A percentile compares a stretch with the other conserved stretches of the same genome.
Evolutionary conservation across 2,113 vertebrate species (phyloP).

Genomic region (Carassius auratus): DNA sequence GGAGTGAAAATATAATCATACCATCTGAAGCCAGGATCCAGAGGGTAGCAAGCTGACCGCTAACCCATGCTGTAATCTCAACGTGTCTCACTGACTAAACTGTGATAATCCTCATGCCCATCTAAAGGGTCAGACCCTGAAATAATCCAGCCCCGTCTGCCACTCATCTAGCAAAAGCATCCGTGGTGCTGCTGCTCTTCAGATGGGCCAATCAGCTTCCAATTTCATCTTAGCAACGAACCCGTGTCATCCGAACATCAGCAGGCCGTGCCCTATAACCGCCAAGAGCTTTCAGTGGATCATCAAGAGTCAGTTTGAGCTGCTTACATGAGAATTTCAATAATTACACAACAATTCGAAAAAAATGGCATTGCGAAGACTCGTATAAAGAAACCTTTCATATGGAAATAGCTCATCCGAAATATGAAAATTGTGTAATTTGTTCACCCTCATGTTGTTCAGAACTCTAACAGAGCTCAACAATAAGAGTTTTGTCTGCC

Average conservation of each 20-base stretch:
- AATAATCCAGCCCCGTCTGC: slow-evolving; percentile 69
- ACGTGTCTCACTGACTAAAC: slow-evolving; percentile 60
- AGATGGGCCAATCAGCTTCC: background rate
- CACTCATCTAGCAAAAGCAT: slow-evolving; percentile 44
- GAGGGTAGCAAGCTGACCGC: slow-evolving; percentile 20
- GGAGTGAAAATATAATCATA: slow-evolving; percentile 18
- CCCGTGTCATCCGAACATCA: slow-evolving; percentile 35
- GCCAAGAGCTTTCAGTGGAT: background rate
- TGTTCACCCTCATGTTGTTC: slow-evolving; percentile 5
- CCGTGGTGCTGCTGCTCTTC: background rate
- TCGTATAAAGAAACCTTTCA: background rate
- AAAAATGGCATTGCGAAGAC: background rate
- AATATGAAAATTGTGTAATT: background rate
- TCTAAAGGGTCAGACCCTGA: slow-evolving; percentile 59
- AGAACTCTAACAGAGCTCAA: background rate
- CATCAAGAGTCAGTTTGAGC: slow-evolving; percentile 1
- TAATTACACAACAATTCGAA: background rate
- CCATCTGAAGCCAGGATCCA: background rate
- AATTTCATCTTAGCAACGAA: background rate
- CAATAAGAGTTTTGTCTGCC: background rate
- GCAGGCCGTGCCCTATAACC: background rate
- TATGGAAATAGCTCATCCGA: background rate
- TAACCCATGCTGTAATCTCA: slow-evolving; percentile 53
- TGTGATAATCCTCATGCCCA: slow-evolving; percentile 71
- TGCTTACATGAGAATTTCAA: slow-evolving; percentile 12